Conservation (phyloP, 2,113 vertebrate species). For the Chrysemys picta region DNA sequence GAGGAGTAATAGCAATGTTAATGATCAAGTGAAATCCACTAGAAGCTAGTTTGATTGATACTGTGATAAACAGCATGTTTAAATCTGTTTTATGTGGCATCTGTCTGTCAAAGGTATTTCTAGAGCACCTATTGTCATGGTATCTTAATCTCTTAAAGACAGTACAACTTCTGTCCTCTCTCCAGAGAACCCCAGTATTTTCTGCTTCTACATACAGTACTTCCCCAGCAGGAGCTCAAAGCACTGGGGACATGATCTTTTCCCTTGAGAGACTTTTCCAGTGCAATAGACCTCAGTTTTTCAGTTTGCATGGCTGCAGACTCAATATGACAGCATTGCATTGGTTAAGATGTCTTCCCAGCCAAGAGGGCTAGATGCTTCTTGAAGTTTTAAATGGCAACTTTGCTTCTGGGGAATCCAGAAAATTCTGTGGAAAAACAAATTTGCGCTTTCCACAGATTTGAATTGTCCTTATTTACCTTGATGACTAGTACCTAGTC, state of each 20-base stretch:
- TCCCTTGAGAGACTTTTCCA: neutral
- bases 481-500: neutral
- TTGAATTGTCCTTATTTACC: neutral
- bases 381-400: neutral
- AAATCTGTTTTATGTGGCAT: neutral
- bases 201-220: neutral
- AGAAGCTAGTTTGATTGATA: neutral
- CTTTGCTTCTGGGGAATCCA: neutral
- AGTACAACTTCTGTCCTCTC: neutral
- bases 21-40: neutral
- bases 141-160: neutral
- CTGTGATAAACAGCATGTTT: neutral
- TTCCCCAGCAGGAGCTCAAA: neutral
- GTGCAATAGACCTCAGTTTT: neutral
- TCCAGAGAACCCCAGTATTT: neutral
- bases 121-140: neutral
- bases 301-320: neutral
- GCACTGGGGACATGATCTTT: neutral
- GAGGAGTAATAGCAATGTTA: neutral
- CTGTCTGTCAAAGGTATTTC: neutral
- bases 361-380: fast-evolving
- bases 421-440: neutral
- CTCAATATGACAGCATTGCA: neutral
- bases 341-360: neutral
- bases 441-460: neutral